phyloP scores from a whole-genome alignment of 2,797 vertebrate species.

The Hapalemur alaotrensis region DNA sequence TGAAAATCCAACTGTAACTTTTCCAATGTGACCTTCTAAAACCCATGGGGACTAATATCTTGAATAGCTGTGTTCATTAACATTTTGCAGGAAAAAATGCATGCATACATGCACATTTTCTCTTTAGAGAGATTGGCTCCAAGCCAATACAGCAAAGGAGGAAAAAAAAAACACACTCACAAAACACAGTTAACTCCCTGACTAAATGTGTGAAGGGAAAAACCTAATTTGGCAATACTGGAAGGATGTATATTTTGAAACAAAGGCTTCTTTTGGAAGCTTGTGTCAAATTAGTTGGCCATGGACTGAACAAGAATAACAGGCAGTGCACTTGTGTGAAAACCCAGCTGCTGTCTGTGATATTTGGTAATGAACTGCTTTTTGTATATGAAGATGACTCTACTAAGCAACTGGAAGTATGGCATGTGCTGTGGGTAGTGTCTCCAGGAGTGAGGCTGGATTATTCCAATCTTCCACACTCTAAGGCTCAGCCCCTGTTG shows the following conservation, averaged over 20 bases:
- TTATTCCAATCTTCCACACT: slow-evolving; percentile 70
- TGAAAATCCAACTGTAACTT: slow-evolving; percentile 53
- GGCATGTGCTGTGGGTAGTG: slow-evolving; percentile 47
- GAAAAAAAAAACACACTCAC: slow-evolving; percentile 33
- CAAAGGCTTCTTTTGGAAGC: slow-evolving; percentile 61
- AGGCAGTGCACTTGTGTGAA: slow-evolving; percentile 46
- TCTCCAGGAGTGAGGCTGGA: slow-evolving; percentile 48
- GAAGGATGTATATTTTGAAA: slow-evolving; percentile 63
- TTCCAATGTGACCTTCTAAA: slow-evolving; percentile 47
- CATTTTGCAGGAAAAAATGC: slow-evolving; percentile 28
- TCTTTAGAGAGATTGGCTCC: slow-evolving; percentile 16
- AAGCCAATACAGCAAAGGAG: slow-evolving; percentile 44
- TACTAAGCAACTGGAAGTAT: slow-evolving; percentile 68
- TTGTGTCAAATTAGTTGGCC: slow-evolving; percentile 66
- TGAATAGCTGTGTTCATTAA: slow-evolving; percentile 34
- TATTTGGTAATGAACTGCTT: slow-evolving; percentile 73
- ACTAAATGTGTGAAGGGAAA: slow-evolving; percentile 55
- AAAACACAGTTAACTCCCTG: slow-evolving; percentile 62
- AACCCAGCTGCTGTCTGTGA: slow-evolving; percentile 60
- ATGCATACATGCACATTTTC: slow-evolving; percentile 2
- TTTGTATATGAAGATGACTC: slow-evolving; percentile 72
- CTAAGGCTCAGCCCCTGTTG: slow-evolving; percentile 14
- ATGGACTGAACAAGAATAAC: slow-evolving; percentile 55
- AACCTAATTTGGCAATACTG: slow-evolving; percentile 51
- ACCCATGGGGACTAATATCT: neutral